Percentiles rank a stretch among this genome's conserved stretches.
phyloP scores from a whole-genome alignment of 2,113 vertebrate genomes.

The Ochotona curzoniae region DNA sequence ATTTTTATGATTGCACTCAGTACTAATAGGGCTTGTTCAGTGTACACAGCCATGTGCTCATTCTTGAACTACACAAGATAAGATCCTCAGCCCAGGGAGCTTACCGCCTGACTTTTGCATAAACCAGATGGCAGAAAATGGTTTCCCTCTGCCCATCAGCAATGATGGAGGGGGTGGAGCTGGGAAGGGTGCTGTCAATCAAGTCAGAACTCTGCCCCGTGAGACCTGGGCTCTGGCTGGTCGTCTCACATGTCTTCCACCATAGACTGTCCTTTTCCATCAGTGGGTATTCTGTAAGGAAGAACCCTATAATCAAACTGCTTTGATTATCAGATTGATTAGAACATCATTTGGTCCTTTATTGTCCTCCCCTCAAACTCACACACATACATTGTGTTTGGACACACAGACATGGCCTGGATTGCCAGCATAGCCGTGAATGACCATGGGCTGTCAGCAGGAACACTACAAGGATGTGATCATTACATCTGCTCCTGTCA shows the following conservation, averaged over 20 bases:
- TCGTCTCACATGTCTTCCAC: constrained; percentile 59
- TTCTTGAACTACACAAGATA: constrained; percentile 62
- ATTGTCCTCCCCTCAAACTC: neutral
- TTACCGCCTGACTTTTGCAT: constrained; percentile 66
- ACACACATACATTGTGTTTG: neutral
- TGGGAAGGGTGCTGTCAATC: constrained; percentile 56
- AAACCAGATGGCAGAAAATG: constrained; percentile 73
- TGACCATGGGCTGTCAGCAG: neutral
- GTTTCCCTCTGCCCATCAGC: constrained; percentile 77
- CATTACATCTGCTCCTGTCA: neutral
- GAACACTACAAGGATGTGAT: neutral
- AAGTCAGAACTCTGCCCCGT: constrained; percentile 48
- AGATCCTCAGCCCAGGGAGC: constrained; percentile 62
- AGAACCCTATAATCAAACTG: neutral
- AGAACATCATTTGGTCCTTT: constrained; percentile 39
- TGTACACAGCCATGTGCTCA: constrained; percentile 61
- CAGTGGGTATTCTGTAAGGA: constrained; percentile 1
- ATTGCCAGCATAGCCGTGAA: neutral
- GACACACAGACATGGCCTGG: neutral
- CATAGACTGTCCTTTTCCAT: constrained; percentile 16
- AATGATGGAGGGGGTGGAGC: constrained; percentile 75
- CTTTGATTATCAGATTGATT: constrained; percentile 57
- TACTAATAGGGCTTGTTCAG: constrained; percentile 70
- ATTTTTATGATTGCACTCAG: constrained; percentile 79
- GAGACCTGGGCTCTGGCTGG: constrained; percentile 44